These are phyloP conservation scores for Macquaria australasica DNA, from an alignment of 2,113 vertebrate genomes.

Conservation along the genomic window DNA sequence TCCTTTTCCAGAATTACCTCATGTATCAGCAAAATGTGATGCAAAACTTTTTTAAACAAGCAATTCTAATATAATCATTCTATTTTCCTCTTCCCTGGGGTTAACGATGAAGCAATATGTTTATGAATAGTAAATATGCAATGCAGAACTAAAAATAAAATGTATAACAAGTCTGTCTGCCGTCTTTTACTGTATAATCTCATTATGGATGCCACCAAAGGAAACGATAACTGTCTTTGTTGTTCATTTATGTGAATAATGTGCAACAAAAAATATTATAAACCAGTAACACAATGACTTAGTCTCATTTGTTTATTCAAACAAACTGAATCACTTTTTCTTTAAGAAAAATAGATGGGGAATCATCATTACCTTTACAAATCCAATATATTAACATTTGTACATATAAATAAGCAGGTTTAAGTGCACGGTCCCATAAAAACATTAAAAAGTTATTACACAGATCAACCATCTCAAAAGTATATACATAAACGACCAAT, in stretches of 20 bases:
- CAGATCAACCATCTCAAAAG: conserved; percentile 37
- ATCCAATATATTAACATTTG: conserved; percentile 74
- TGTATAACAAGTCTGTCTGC: conserved; percentile 5
- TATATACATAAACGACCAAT: conserved; percentile 46
- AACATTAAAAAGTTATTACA: conserved; percentile 57
- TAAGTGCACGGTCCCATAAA: conserved; percentile 45
- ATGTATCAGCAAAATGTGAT: conserved; percentile 67
- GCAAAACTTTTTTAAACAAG: conserved; percentile 65
- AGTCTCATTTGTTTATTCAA: conserved; percentile 76
- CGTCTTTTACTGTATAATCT: not conserved
- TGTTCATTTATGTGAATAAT: not conserved
- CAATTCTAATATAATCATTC: conserved; percentile 35
- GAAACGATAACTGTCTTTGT: not conserved
- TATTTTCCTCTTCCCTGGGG: conserved; percentile 49
- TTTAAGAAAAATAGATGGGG: conserved; percentile 78
- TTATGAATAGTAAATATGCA: conserved; percentile 77
- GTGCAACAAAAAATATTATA: not conserved
- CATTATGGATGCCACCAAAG: not conserved
- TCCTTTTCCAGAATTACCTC: conserved; percentile 53
- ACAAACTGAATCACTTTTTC: conserved; percentile 64
- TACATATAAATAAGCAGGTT: conserved; percentile 79
- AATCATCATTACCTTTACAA: conserved; percentile 67
- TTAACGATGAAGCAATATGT: conserved; percentile 69
- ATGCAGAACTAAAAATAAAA: conserved; percentile 64
- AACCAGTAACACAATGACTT: not conserved